Evolutionary conservation across 2,797 vertebrate genomes (phyloP), one percentile per base, ranked within the genome.

Genomic region (Karalla daura): DNA sequence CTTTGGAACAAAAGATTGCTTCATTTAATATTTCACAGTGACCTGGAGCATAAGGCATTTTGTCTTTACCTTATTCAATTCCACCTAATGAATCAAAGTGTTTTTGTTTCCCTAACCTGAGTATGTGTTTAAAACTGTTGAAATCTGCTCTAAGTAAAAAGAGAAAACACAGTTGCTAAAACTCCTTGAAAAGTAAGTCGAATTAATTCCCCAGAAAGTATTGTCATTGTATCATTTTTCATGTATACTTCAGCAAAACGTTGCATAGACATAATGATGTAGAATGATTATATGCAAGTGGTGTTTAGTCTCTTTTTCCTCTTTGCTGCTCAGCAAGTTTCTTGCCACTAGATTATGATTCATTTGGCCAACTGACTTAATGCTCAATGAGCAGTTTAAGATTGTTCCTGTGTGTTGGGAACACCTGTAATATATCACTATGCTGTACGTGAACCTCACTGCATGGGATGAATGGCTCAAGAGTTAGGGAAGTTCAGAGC

Each of bases 381-480:
- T 44, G 35, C 47, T 59, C n/a, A 69, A 45, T 25, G 12, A 64
- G 30, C 44, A 1, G 18, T 70, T 18, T 43, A 5, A 46, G 32
- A 47, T 9, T 50, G 27, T 45, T 37, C 10, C 5, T 21, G 17
- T 63, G 14, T 51, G 23, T 63, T 51, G 54, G 3, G 18, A 30
- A 32, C 12, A 30, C 25, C 40, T 49, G 17, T 28, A 43, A 50
- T 17, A 35, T 9, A 11, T 28, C 11, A 5, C 14, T 21, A 32
- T 27, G 23, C 28, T 30, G 3, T 10, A 7, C 25, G 65, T 20
- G 18, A 66, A 59, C 58, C 32, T 27, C 39, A 27, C 8, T 18
- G 13, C 12, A 23, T 17, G 14, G 25, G 17, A 72, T 63, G 12
- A 67, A 68, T 35, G 35, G 40, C 67, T 62, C 27, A 5, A 39